A percentile compares a stretch with the other conserved stretches of the same genome.
phyloP scores from a whole-genome alignment of 2,797 vertebrate species.

The Accipiter fasciatus region DNA sequence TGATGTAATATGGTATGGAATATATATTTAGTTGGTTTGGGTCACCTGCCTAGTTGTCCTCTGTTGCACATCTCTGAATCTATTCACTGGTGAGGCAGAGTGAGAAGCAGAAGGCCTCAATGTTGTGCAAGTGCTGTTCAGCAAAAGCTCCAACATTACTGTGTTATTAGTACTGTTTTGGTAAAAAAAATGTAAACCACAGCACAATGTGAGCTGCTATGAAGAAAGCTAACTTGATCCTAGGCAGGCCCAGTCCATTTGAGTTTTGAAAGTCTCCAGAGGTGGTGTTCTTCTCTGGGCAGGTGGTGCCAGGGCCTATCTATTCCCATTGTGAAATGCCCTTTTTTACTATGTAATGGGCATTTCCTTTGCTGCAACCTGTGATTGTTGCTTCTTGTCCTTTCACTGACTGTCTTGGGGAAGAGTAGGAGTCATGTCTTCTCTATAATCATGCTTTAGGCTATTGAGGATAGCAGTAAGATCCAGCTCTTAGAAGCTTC shows the following conservation, averaged over 20 bases:
- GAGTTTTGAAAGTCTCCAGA: background rate
- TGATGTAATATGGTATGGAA: too few species aligned
- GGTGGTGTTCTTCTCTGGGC: background rate
- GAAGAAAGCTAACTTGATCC: background rate
- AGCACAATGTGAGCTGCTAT: fast-evolving
- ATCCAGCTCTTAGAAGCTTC: background rate
- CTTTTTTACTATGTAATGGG: background rate
- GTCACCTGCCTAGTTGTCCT: background rate
- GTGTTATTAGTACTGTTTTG: background rate
- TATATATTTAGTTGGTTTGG: too few species aligned
- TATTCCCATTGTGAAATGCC: background rate
- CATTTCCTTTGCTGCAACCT: background rate
- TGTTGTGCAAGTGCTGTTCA: background rate
- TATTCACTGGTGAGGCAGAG: background rate
- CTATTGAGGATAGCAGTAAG: background rate
- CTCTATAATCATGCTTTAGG: background rate
- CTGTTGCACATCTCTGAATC: background rate
- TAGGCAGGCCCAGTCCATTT: too few species aligned
- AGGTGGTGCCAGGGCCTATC: background rate
- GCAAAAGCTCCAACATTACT: background rate
- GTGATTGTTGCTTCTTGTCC: background rate
- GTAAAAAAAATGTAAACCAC: background rate
- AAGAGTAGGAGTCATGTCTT: background rate
- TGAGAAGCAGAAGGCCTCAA: background rate
- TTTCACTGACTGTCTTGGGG: background rate